Evolutionary conservation across 1,140 invertebrate genomes (phyloP), one percentile per base, ranked within the genome.

Genomic region (Sweltsa coloradensis): DNA sequence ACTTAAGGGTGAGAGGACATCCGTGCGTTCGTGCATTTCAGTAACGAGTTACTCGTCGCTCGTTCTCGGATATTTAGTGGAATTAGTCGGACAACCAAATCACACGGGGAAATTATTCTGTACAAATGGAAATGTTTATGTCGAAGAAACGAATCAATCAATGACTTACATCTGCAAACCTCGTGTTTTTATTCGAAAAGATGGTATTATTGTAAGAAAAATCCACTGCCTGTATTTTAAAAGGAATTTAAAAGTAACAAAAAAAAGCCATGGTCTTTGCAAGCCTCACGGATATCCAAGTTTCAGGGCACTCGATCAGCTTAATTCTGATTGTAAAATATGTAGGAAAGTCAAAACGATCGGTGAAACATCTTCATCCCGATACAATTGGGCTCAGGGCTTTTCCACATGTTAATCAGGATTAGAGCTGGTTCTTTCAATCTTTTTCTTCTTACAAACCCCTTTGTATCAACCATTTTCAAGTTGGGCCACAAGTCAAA

Each of bases 321-420:
- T 47, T 26, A n/a, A 19, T 13, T 23, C 14, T 19, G 34, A n/a
- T 18, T 39, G 19, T 19, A 40, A 26, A 31, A 26, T 37, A 31
- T 40, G 14, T 47, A 39, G 34, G 26, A 39, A 34, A 39, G 34
- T 25, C 45, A 9, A 26, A 22, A 23, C 25, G 5, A 3, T 6
- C n/a, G 14, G n/a, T n/a, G 3, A 24, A 47, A 9, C 19, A 24
- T 39, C 14, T 47, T 14, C 16, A 16, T 39, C 37, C 14, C 11
- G 37, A 47, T 53, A 45, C 50, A 53, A 57, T n/a, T n/a, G 55
- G 55, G 55, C 55, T 57, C 55, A 57, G 55, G 55, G 55, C 55
- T 57, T 53, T 57, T 57, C 55, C 53, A 53, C 47, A 50, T 47
- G 47, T 18, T n/a, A n/a, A n/a, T n/a, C n/a, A n/a, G n/a, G n/a